Conservation (phyloP, 2,888 invertebrate species). For the Spatulosminthurus flaviceps region DNA sequence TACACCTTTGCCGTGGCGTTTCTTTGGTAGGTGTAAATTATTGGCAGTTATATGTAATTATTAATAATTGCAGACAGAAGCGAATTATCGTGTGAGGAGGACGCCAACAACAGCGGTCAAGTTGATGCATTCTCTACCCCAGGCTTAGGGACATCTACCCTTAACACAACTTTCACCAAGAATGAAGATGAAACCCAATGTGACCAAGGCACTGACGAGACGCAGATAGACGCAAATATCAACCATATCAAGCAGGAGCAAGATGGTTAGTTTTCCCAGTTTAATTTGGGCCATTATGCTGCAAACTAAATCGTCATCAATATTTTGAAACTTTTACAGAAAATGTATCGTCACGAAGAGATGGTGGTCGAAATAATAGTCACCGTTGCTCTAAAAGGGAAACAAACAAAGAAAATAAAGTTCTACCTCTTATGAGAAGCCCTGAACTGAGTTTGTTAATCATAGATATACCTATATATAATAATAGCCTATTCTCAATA, state of each 20-base stretch:
- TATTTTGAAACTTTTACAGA: too few relatives aligned
- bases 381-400: neutral
- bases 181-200: neutral
- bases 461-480: too few relatives aligned
- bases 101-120: neutral
- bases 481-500: too few relatives aligned
- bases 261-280: too few relatives aligned
- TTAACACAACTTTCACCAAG: constrained; percentile 12
- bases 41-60: neutral
- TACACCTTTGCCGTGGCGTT: too few relatives aligned
- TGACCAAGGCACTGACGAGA: too few relatives aligned
- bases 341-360: neutral
- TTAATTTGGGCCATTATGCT: too few relatives aligned
- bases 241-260: too few relatives aligned
- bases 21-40: neutral
- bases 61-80: neutral
- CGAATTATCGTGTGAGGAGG: neutral
- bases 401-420: neutral
- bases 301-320: too few relatives aligned
- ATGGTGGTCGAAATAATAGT: too few relatives aligned
- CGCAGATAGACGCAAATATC: too few relatives aligned
- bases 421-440: neutral
- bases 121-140: neutral
- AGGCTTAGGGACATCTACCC: neutral
- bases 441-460: too few relatives aligned